phyloP scores from a whole-genome alignment of 2,113 vertebrate genomes.

The Zonotrichia leucophrys region DNA sequence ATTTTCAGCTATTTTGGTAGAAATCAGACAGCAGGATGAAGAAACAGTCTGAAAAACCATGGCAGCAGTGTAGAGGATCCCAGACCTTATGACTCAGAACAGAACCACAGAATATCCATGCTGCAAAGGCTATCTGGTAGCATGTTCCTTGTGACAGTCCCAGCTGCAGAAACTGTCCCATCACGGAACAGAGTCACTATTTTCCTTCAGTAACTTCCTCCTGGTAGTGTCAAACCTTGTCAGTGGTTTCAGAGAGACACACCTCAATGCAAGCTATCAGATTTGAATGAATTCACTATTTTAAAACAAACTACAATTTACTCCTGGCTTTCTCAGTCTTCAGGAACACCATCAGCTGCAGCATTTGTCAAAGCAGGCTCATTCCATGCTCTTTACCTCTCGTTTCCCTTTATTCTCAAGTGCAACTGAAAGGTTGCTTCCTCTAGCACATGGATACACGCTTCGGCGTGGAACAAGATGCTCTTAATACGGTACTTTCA shows the following conservation, averaged over 20 bases:
- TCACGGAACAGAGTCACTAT: not conserved
- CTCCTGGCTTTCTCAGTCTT: not conserved
- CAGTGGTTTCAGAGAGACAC: not conserved
- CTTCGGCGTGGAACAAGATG: not conserved
- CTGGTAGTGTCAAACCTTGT: not conserved
- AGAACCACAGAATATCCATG: not conserved
- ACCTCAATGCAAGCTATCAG: not conserved
- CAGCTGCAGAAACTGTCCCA: not conserved
- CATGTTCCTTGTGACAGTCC: not conserved
- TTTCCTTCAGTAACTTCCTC: not conserved
- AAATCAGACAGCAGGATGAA: not conserved
- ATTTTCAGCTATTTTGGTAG: not conserved
- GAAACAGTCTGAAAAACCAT: not conserved
- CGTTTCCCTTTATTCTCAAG: not conserved
- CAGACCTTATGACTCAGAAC: not conserved
- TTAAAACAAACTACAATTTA: not conserved
- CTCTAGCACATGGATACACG: not conserved
- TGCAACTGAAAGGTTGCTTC: constrained; percentile 9
- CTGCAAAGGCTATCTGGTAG: not conserved
- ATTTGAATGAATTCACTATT: not conserved
- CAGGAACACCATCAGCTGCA: not conserved
- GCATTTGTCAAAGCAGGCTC: not conserved
- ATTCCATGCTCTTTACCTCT: not conserved
- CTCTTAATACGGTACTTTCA: constrained; percentile 19
- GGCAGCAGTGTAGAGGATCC: not conserved